phyloP scores from a whole-genome alignment of 2,797 vertebrate species.

The Manis pentadactyla region DNA sequence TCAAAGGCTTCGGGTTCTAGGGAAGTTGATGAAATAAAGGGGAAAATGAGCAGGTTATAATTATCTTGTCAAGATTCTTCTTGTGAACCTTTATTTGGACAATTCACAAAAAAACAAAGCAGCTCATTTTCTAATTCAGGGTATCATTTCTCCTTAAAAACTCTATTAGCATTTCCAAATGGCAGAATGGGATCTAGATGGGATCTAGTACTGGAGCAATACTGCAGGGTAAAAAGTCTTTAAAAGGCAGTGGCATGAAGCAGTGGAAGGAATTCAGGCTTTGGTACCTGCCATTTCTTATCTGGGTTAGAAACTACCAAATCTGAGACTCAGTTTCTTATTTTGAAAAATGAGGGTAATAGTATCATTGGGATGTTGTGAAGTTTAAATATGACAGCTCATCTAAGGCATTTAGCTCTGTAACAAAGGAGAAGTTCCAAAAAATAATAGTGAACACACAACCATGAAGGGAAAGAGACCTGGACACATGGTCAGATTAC shows the following conservation, averaged over 20 bases:
- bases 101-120: constrained; percentile 29
- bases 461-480: neutral
- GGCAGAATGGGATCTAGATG: neutral
- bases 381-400: neutral
- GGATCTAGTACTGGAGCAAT: neutral
- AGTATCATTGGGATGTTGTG: neutral
- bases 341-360: constrained; percentile 1
- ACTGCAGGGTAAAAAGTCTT: neutral
- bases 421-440: neutral
- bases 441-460: neutral
- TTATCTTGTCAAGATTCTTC: constrained; percentile 67
- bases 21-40: constrained; percentile 47
- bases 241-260: neutral
- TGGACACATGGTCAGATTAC: neutral
- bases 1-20: neutral
- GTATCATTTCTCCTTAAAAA: constrained; percentile 53
- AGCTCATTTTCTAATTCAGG: constrained; percentile 59
- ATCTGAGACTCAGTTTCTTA: neutral
- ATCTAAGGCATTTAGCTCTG: neutral
- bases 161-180: neutral
- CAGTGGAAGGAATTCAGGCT: neutral
- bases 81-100: constrained; percentile 66
- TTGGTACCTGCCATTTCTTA: neutral
- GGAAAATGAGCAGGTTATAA: constrained; percentile 54
- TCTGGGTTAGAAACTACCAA: neutral